phyloP scores from a whole-genome alignment of 2,888 invertebrate genomes.

The Hololepta plana region DNA sequence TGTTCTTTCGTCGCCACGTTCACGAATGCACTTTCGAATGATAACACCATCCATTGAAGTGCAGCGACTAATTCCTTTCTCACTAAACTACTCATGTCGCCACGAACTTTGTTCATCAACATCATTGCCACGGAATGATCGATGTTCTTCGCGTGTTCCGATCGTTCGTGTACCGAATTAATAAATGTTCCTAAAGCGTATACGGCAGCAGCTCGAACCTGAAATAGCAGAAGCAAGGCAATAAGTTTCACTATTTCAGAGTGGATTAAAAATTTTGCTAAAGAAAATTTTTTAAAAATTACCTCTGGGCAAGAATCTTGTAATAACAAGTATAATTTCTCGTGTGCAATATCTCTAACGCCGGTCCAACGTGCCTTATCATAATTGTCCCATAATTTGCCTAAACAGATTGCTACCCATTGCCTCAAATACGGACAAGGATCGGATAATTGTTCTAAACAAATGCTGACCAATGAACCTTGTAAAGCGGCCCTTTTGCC shows the following conservation, averaged over 20 bases:
- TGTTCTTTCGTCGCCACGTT: conserved; percentile 50
- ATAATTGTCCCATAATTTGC: conserved; percentile 76
- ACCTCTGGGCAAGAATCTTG: conserved; percentile 78
- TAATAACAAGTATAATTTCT: conserved; percentile 71
- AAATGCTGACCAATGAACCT: conserved; percentile 77
- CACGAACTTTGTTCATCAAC: conserved; percentile 55
- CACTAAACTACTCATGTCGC: conserved; percentile 74
- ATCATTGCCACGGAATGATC: conserved; percentile 85
- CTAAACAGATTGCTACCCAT: conserved; percentile 89
- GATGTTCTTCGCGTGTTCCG: conserved; percentile 85
- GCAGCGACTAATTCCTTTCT: conserved; percentile 76
- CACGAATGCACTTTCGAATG: conserved; percentile 78
- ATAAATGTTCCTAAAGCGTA: conserved; percentile 91
- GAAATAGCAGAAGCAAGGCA: too few species aligned
- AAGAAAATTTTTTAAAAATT: conserved; percentile 8
- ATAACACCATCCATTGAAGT: conserved; percentile 66
- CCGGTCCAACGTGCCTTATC: conserved; percentile 88
- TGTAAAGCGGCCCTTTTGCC: conserved; percentile 86
- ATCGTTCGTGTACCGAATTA: conserved; percentile 63
- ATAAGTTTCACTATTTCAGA: too few species aligned
- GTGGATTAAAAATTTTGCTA: conserved; percentile 2
- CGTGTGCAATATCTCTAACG: conserved; percentile 89
- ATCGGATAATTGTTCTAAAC: conserved; percentile 74
- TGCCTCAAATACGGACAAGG: conserved; percentile 47
- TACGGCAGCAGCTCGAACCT: conserved; percentile 83